Percentiles rank a stretch among this genome's conserved stretches.
These are phyloP conservation scores for Bombyx mandarina DNA, from an alignment of 1,140 invertebrate species.

Conservation along the genomic window DNA sequence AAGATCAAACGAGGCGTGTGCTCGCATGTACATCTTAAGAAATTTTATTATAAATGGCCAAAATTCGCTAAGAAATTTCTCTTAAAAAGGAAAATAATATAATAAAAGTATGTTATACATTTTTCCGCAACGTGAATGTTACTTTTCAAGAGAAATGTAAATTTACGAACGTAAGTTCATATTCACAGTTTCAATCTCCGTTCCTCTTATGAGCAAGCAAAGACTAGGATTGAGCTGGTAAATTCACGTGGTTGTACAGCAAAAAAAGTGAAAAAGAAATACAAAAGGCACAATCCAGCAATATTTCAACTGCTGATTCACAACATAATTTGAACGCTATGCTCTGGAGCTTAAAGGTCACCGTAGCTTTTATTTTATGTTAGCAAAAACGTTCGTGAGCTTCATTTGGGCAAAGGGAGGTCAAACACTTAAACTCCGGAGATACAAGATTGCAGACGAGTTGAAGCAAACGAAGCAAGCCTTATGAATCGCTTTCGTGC, in stretches of 20 bases:
- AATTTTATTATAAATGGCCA: no score
- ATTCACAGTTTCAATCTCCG: conserved; percentile 20
- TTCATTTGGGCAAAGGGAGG: conserved; percentile 38
- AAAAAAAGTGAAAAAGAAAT: conserved; percentile 43
- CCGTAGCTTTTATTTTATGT: conserved; percentile 10
- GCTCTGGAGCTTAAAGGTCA: conserved; percentile 15
- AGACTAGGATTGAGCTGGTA: conserved; percentile 32
- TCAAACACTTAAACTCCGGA: conserved; percentile 57
- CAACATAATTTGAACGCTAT: conserved; percentile 23
- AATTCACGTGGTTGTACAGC: conserved; percentile 31
- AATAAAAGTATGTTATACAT: no score
- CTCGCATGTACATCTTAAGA: no score
- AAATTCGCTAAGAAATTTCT: no score
- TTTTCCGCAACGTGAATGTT: no score
- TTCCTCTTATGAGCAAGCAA: conserved; percentile 23
- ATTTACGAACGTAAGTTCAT: not conserved
- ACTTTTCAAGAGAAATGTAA: no score
- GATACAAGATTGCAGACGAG: conserved; percentile 59
- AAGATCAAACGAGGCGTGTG: no score
- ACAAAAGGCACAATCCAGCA: conserved; percentile 31
- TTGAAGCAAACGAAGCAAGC: conserved; percentile 57
- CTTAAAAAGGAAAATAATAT: no score
- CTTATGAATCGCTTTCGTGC: conserved; percentile 50
- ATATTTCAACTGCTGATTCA: conserved; percentile 14
- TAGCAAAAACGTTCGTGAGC: conserved; percentile 29